Evolutionary conservation across 2,113 vertebrate species (phyloP).

Genomic region (Pomatorhinus ruficollis): DNA sequence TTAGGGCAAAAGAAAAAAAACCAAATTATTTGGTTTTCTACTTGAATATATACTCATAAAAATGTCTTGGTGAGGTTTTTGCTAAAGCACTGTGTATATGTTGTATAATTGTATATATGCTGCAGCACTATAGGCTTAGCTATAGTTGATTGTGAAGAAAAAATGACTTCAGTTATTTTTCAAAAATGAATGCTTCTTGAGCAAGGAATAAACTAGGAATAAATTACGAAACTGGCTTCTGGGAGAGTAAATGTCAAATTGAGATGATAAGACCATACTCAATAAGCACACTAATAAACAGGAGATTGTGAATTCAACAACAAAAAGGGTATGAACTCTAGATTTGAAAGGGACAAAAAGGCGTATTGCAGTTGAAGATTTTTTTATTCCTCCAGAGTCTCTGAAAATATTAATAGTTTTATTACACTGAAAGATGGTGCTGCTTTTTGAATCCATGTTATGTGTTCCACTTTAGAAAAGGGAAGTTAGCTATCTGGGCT

Average conservation of each 20-base stretch:
- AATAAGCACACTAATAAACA: not conserved
- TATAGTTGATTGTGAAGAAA: not conserved
- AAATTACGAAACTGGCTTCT: not conserved
- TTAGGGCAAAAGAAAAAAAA: not conserved
- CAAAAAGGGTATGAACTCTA: not conserved
- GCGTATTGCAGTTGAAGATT: not conserved
- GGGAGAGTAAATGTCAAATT: not conserved
- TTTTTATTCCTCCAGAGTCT: not conserved
- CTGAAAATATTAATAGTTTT: not conserved
- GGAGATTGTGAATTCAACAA: not conserved
- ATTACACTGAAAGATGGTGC: not conserved
- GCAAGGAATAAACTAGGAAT: not conserved
- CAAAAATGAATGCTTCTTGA: not conserved
- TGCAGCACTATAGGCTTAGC: not conserved
- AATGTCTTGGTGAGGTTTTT: not conserved
- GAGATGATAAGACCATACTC: not conserved
- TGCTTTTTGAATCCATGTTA: not conserved
- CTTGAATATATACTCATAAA: not conserved
- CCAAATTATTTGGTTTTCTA: not conserved
- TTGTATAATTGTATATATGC: not conserved
- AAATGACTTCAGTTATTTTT: not conserved
- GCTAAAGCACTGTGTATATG: not conserved
- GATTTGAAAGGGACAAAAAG: not conserved
- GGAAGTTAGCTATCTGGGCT: not conserved
- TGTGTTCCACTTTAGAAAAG: not conserved